These are phyloP conservation scores for Todiramphus chloris DNA, from an alignment of 2,113 vertebrate species.

Conservation along the genomic window DNA sequence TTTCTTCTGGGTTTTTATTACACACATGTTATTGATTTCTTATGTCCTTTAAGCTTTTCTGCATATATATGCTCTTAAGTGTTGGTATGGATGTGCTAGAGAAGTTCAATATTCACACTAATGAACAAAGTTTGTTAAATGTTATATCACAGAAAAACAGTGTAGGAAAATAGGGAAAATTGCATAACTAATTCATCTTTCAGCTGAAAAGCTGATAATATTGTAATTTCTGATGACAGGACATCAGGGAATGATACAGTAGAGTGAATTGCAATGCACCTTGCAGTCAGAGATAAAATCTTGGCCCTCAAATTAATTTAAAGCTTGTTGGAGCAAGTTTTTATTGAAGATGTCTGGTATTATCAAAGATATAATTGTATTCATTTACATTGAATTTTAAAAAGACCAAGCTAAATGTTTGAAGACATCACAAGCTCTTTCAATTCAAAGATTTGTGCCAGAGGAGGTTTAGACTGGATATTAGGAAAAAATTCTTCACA, in stretches of 20 bases:
- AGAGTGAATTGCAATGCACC: neutral
- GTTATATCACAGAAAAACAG: neutral
- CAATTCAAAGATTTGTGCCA: neutral
- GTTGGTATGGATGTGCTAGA: neutral
- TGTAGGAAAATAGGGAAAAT: neutral
- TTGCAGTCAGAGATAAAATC: neutral
- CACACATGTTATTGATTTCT: neutral
- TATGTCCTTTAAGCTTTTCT: neutral
- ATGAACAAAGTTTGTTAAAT: neutral
- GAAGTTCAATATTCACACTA: neutral
- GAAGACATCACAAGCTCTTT: neutral
- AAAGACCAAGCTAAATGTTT: neutral
- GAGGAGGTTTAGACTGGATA: neutral
- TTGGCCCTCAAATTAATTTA: neutral
- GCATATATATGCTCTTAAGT: neutral
- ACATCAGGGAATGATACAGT: neutral
- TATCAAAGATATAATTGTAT: neutral
- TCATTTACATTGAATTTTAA: neutral
- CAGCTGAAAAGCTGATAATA: neutral
- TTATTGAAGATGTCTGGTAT: neutral
- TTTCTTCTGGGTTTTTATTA: neutral
- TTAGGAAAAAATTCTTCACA: too few species aligned
- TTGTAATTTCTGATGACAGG: neutral
- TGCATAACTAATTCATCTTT: neutral
- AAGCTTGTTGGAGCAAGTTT: neutral